A percentile compares a stretch with the other conserved stretches of the same genome.
Conservation (phyloP, 2,113 vertebrate genomes). For the Telmatochromis sp. region DNA sequence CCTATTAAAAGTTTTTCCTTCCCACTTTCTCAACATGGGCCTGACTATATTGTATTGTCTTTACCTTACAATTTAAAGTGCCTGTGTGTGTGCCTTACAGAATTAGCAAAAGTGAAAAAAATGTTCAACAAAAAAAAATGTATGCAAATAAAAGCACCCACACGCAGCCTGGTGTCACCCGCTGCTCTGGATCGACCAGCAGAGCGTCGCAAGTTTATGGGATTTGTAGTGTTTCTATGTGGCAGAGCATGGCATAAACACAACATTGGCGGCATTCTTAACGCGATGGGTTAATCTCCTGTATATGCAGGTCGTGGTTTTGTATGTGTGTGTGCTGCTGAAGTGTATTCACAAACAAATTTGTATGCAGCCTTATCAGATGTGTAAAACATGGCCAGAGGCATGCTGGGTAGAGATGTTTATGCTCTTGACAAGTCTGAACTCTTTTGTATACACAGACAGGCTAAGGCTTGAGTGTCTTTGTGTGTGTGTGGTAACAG, state of each 20-base stretch:
- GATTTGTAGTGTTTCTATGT: slow-evolving; percentile 63
- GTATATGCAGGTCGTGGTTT: slow-evolving; percentile 21
- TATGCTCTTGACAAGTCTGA: slow-evolving; percentile 34
- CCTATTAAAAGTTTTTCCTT: neutral
- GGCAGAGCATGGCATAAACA: slow-evolving; percentile 61
- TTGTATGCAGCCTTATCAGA: slow-evolving; percentile 35
- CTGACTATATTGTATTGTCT: neutral
- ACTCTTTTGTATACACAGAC: slow-evolving; percentile 25
- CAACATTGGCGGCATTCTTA: slow-evolving; percentile 47
- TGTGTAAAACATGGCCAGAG: slow-evolving; percentile 12
- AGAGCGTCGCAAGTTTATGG: slow-evolving; percentile 19
- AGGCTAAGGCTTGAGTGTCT: neutral
- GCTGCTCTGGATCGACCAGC: neutral
- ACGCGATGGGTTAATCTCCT: slow-evolving; percentile 34
- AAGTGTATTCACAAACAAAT: slow-evolving; percentile 36
- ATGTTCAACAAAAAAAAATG: neutral
- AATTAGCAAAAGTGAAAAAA: neutral
- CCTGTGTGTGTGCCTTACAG: neutral
- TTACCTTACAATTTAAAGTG: no score
- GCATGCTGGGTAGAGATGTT: slow-evolving; percentile 30
- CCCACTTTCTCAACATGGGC: neutral
- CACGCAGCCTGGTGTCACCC: neutral
- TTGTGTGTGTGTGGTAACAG: neutral
- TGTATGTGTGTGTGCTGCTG: slow-evolving; percentile 1
- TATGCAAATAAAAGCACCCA: neutral